Conservation (phyloP, 1,140 invertebrate genomes). For the Eubasilissa regina region DNA sequence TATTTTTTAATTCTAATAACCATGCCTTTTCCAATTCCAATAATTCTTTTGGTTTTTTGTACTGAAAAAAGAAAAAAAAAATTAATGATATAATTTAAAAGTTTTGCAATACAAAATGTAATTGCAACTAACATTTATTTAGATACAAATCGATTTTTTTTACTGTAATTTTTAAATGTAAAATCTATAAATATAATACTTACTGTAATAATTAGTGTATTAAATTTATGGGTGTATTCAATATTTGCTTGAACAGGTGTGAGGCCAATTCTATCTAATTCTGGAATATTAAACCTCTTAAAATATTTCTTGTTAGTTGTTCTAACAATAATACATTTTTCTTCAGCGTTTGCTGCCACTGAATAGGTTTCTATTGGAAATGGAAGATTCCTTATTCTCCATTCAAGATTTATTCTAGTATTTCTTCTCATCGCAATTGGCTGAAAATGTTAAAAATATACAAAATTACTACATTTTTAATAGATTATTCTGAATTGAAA, state of each 20-base stretch:
- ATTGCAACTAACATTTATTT: no score
- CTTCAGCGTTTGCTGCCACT: conserved; percentile 76
- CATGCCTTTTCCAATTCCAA: conserved; percentile 79
- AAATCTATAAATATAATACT: conserved; percentile 60
- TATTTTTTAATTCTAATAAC: conserved; percentile 66
- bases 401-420: conserved; percentile 83
- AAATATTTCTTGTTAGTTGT: conserved; percentile 88
- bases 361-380: conserved; percentile 82
- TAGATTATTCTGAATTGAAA: no score
- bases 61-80: conserved; percentile 72
- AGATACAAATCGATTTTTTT: no score
- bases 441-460: conserved; percentile 70
- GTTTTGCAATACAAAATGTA: no score
- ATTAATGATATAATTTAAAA: neutral
- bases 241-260: conserved; percentile 77
- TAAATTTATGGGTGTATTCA: conserved; percentile 79
- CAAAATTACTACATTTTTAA: neutral
- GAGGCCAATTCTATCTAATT: conserved; percentile 79
- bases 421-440: conserved; percentile 80
- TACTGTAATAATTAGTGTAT: conserved; percentile 85
- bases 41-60: conserved; percentile 81
- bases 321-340: conserved; percentile 77
- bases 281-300: conserved; percentile 81
- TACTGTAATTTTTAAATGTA: no score
- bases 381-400: conserved; percentile 85